Conservation (phyloP, 1,140 invertebrate genomes). For the Brachionus manjavacas region DNA sequence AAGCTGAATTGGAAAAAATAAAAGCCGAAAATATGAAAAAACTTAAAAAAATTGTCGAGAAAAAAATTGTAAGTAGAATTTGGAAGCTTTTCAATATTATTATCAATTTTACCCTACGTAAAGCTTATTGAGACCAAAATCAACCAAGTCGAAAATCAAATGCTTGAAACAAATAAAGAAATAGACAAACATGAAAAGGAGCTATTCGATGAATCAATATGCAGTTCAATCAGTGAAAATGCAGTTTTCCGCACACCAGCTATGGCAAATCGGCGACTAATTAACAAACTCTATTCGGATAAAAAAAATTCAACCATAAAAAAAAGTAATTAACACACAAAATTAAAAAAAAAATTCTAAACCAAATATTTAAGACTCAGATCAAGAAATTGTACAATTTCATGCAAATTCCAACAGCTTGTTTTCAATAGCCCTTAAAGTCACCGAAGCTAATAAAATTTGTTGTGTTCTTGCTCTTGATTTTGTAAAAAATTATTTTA, state of each 20-base stretch:
- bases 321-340: not conserved
- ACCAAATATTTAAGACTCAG: not conserved
- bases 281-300: slow-evolving; percentile 15
- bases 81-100: not conserved
- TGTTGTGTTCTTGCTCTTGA: not conserved
- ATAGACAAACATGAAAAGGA: slow-evolving; percentile 35
- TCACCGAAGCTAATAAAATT: slow-evolving; percentile 37
- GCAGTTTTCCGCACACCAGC: not conserved
- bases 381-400: slow-evolving; percentile 29
- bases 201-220: slow-evolving; percentile 10
- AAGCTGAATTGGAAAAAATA: not conserved
- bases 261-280: not conserved
- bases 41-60: slow-evolving; percentile 38
- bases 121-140: slow-evolving; percentile 10
- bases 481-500: not conserved
- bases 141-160: not conserved
- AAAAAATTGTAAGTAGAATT: slow-evolving; percentile 9
- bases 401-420: slow-evolving; percentile 34
- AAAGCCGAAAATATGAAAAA: slow-evolving; percentile 24
- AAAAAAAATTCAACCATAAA: slow-evolving; percentile 30
- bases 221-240: not conserved
- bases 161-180: slow-evolving; percentile 25
- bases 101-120: not conserved
- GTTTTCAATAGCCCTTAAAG: slow-evolving; percentile 9
- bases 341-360: not conserved